These are phyloP conservation scores for Actinostola sp. DNA, from an alignment of 92 coral and sea anemone species.

Conservation along the genomic window DNA sequence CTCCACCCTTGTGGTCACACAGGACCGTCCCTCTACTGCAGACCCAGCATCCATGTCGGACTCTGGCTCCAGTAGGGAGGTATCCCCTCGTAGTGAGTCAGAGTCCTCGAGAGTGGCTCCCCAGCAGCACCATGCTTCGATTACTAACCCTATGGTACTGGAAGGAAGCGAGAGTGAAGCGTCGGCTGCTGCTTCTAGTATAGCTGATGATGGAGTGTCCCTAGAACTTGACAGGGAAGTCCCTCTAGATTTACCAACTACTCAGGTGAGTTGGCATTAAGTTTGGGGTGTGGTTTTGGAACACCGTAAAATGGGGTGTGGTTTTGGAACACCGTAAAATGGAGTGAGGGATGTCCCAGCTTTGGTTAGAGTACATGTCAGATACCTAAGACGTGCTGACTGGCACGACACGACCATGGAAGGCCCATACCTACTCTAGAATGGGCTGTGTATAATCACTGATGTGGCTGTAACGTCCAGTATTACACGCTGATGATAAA, in stretches of 20 bases:
- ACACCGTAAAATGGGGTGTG: no score
- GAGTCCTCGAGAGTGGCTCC: constrained; percentile 32
- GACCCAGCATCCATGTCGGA: constrained; percentile 54
- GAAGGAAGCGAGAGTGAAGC: constrained; percentile 39
- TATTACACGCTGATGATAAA: no score
- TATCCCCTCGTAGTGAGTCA: constrained; percentile 38
- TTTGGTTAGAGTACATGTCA: no score
- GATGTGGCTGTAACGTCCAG: no score
- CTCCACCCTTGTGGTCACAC: constrained; percentile 25
- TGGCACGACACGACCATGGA: no score
- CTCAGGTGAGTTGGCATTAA: constrained; percentile 13
- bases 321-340: no score
- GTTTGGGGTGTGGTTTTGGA: no score
- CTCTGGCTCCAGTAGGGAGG: constrained; percentile 44
- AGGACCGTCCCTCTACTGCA: constrained; percentile 54
- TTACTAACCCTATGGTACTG: constrained; percentile 27
- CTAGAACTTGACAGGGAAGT: constrained; percentile 34
- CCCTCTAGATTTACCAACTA: constrained; percentile 17
- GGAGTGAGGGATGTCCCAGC: no score
- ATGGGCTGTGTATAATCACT: no score
- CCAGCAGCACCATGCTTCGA: constrained; percentile 20
- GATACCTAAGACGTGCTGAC: no score
- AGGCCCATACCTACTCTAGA: no score
- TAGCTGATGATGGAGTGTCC: constrained; percentile 47
- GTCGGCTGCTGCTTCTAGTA: neutral